A percentile compares a stretch with the other conserved stretches of the same genome.
phyloP scores from a whole-genome alignment of 2,113 vertebrate genomes.

The Delphinus delphis region DNA sequence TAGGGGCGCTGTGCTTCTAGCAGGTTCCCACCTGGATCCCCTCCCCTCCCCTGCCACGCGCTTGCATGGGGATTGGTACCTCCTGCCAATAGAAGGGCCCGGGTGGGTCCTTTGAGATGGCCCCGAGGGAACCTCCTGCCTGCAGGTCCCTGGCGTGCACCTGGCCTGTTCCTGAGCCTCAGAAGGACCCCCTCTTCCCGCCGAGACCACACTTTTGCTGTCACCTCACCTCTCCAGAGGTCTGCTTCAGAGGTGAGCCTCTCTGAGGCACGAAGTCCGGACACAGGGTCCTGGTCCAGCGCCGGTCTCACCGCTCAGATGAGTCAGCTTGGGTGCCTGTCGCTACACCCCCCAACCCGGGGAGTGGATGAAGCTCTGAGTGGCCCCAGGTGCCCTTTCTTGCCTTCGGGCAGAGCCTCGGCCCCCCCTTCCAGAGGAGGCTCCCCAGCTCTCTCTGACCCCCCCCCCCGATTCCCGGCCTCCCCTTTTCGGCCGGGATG shows the following conservation, averaged over 20 bases:
- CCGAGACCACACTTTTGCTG: not conserved
- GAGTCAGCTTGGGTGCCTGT: not conserved
- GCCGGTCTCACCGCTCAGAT: not conserved
- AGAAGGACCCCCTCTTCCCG: not conserved
- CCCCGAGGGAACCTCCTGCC: not conserved
- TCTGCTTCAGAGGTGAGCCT: not conserved
- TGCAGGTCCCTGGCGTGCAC: not conserved
- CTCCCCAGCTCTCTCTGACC: too few species aligned
- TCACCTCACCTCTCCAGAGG: not conserved
- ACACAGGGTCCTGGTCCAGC: fast-evolving
- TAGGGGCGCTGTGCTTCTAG: not conserved
- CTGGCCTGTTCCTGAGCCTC: not conserved
- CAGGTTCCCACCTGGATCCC: not conserved
- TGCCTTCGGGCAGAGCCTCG: not conserved
- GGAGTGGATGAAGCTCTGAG: not conserved
- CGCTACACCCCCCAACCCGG: fast-evolving
- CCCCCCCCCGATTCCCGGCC: not conserved
- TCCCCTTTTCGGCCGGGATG: not conserved
- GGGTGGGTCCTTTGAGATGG: fast-evolving
- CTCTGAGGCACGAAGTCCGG: not conserved
- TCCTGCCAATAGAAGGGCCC: not conserved
- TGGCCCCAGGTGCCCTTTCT: not conserved
- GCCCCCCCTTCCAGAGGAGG: not conserved
- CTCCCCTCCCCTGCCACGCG: too few species aligned
- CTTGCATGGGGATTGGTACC: fast-evolving